Evolutionary conservation across 2,113 vertebrate species (phyloP).

Genomic region (Planiliza haematocheilus): DNA sequence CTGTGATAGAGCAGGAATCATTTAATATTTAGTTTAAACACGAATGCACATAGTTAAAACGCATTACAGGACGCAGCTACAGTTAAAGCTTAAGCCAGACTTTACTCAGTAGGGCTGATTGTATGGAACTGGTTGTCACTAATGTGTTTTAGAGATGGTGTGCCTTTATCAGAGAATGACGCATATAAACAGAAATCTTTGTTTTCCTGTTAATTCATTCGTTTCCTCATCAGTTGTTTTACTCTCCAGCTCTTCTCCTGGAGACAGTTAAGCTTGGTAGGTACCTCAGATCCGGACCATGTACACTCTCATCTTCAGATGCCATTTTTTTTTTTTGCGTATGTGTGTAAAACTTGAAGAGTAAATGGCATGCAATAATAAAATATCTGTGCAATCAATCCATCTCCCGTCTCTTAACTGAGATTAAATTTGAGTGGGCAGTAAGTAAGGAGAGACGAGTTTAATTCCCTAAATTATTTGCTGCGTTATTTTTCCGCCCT

Average conservation of each 20-base stretch:
- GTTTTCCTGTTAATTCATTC: background rate
- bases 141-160: conserved; percentile 19
- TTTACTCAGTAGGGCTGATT: background rate
- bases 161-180: conserved; percentile 36
- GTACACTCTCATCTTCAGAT: conserved; percentile 20
- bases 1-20: background rate
- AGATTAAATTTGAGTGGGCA: conserved; percentile 1
- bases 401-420: conserved; percentile 12
- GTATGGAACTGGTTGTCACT: conserved; percentile 22
- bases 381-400: conserved; percentile 71
- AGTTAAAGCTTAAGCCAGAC: background rate
- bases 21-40: conserved; percentile 15
- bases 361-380: conserved; percentile 82
- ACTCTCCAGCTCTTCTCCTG: conserved; percentile 18
- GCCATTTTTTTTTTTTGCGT: conserved; percentile 17
- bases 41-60: conserved; percentile 19
- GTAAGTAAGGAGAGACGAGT: background rate
- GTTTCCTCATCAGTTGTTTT: conserved; percentile 5
- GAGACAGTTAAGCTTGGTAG: conserved; percentile 13
- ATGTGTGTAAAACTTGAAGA: conserved; percentile 15
- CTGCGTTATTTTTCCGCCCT: background rate
- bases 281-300: conserved; percentile 29
- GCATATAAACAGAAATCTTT: background rate
- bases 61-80: conserved; percentile 11
- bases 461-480: conserved; percentile 34